Evolutionary conservation across 2,797 vertebrate species (phyloP).

Genomic region (Acrossocheilus fasciatus): DNA sequence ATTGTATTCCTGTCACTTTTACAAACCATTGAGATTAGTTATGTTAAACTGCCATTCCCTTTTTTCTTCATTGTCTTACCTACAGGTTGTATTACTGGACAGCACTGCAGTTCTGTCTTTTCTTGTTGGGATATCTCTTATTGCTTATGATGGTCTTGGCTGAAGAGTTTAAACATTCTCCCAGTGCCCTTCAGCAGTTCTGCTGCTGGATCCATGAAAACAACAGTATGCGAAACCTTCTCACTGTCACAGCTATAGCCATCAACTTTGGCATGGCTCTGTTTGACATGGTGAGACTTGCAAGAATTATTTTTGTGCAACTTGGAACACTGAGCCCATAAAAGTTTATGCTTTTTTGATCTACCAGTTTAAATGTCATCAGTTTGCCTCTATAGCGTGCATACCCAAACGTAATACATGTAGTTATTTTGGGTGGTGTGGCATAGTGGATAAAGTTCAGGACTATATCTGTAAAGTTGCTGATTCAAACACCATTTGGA

Average conservation of each 20-base stretch:
- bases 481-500: background rate
- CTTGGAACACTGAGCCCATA: background rate
- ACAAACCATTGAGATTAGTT: background rate
- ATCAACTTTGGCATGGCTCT: slow-evolving; percentile 76
- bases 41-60: background rate
- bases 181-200: slow-evolving; percentile 69
- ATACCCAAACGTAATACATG: background rate
- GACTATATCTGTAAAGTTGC: background rate
- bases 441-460: background rate
- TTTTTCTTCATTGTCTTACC: background rate
- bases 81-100: slow-evolving; percentile 68
- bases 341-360: background rate
- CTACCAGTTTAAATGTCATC: background rate
- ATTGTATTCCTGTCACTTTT: background rate
- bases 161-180: slow-evolving; percentile 77
- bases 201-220: slow-evolving; percentile 83
- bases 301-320: background rate
- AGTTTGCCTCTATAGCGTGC: background rate
- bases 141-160: slow-evolving; percentile 76
- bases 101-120: slow-evolving; percentile 72
- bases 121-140: slow-evolving; percentile 74
- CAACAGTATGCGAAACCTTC: slow-evolving; percentile 77
- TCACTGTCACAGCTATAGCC: slow-evolving; percentile 76
- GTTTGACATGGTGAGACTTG: slow-evolving; percentile 74
- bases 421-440: background rate